phyloP scores from a whole-genome alignment of 1,140 invertebrate species.

The Paraescarpia echinospica region DNA sequence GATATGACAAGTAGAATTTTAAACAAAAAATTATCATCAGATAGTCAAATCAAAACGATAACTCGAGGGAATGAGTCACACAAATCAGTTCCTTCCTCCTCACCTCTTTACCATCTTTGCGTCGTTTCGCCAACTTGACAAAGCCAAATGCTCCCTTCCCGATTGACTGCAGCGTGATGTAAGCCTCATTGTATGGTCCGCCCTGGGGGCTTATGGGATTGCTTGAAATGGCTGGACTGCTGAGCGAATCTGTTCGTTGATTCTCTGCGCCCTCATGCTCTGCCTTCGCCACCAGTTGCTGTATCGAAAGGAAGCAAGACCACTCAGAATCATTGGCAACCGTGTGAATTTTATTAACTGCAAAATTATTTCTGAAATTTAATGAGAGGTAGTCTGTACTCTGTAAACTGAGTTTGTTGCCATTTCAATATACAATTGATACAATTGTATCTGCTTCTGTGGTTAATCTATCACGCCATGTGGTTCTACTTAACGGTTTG shows the following conservation, averaged over 20 bases:
- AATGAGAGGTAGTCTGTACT: not conserved
- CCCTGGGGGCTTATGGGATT: slow-evolving; percentile 45
- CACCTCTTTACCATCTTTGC: slow-evolving; percentile 65
- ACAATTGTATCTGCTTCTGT: too few species aligned
- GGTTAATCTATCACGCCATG: too few species aligned
- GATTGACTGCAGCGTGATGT: slow-evolving; percentile 72
- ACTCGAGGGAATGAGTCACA: too few species aligned
- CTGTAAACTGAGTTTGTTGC: not conserved
- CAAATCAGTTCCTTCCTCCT: not conserved
- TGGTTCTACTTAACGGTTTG: too few species aligned
- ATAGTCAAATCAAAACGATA: too few species aligned
- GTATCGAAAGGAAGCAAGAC: not conserved
- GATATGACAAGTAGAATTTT: too few species aligned
- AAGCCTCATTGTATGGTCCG: slow-evolving; percentile 65
- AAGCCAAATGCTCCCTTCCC: slow-evolving; percentile 77
- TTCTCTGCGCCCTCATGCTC: not conserved
- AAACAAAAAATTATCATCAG: too few species aligned
- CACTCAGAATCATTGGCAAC: not conserved
- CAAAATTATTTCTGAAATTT: not conserved
- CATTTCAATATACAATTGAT: not conserved
- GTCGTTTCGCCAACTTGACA: slow-evolving; percentile 70
- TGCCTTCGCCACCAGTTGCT: not conserved
- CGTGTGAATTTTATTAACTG: not conserved
- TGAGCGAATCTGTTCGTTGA: slow-evolving; percentile 10
- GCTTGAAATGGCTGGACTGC: not conserved